Evolutionary conservation across 2,888 invertebrate species (phyloP), one percentile per base, ranked within the genome.

Genomic region (Cephus spinipes): DNA sequence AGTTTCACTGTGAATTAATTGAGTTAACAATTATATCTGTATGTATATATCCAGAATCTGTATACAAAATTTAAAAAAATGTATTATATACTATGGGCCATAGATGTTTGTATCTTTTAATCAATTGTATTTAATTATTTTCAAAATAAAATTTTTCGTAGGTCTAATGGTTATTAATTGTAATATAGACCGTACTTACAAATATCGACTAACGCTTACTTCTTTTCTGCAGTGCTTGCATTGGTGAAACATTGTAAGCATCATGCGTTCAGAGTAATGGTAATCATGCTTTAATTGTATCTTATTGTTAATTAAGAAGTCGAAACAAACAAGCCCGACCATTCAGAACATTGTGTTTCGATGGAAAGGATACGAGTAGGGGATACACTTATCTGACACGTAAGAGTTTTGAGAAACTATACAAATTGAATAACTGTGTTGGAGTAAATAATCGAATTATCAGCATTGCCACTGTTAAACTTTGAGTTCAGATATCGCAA

Each of bases 381-480:
- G 68, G 68, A 75, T 15, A 73, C 73, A 55, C 71, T 78, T 90
- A 90, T 91, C 91, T 91, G 91, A 91, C 91, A 89, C 85, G 88
- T 90, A 91, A 91, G 91, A 91, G 91, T 91, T 91, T 91, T 91
- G 90, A 90, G 81, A 79, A 85, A 80, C 79, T 68, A 76, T 55
- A 71, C 33, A 32, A 31, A 71, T 15, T 71, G 15, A 71, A 71
- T 33, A 55, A 9, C 12, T 23, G 71, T 33, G 33, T 71, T 71
- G 9, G 12, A 12, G 71, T 23, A 71, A 71, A 32, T 15, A 23
- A 71, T 71, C 33, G 23, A 33, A 31, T 71, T 31, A 71, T 71
- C 71, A 71, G 55, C 55, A 23, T 15, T 15, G 55, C 55, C 9
- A 23, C 23, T 55, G 55, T 55, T 55, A 23, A 55, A 9, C 23